Evolutionary conservation across 2,888 invertebrate genomes (phyloP).

Genomic region (Palloptera scutellata): DNA sequence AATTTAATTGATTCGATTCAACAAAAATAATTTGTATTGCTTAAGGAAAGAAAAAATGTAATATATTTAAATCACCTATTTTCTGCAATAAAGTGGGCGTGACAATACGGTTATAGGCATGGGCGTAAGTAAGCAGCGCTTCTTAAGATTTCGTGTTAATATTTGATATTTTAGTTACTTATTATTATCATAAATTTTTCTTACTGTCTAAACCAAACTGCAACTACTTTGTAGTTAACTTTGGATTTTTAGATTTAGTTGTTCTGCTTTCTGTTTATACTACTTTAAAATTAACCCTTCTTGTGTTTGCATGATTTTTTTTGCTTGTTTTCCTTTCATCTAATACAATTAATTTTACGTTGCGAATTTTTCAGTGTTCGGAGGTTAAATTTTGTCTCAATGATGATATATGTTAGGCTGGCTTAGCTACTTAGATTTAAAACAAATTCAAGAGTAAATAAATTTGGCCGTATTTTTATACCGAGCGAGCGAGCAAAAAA

Average conservation of each 20-base stretch:
- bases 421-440: conserved; percentile 50
- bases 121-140: too few species aligned
- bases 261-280: conserved; percentile 17
- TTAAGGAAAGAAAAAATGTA: too few species aligned
- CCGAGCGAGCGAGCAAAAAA: conserved; percentile 34
- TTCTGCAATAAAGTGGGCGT: too few species aligned
- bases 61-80: too few species aligned
- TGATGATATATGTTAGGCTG: conserved; percentile 62
- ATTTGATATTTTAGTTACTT: too few species aligned
- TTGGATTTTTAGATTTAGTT: conserved; percentile 10
- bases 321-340: conserved; percentile 9
- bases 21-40: too few species aligned
- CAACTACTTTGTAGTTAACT: conserved; percentile 17
- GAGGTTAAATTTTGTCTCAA: conserved; percentile 52
- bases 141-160: too few species aligned
- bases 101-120: too few species aligned
- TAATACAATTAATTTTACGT: conserved; percentile 19
- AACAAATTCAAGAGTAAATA: too few species aligned
- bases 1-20: too few species aligned
- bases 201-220: not conserved
- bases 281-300: conserved; percentile 20
- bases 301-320: conserved; percentile 23
- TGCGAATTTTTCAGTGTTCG: conserved; percentile 43
- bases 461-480: conserved; percentile 39
- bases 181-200: too few species aligned